Evolutionary conservation across 2,113 vertebrate species (phyloP).

Genomic region (Nanorana parkeri): DNA sequence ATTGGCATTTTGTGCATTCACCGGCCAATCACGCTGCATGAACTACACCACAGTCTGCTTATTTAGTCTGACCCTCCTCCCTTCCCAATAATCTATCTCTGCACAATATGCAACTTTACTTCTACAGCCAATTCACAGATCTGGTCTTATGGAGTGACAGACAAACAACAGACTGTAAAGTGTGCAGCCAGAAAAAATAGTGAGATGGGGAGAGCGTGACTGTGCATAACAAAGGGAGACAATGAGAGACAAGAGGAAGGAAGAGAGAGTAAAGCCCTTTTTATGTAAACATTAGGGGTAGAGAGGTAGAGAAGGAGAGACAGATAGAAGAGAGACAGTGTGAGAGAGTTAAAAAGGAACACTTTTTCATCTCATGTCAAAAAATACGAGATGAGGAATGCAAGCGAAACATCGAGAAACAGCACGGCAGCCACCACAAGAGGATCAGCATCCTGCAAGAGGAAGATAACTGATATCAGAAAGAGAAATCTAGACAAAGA

Average conservation of each 20-base stretch:
- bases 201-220: background rate
- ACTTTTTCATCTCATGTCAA: conserved; percentile 55
- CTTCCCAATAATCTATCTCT: background rate
- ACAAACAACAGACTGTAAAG: background rate
- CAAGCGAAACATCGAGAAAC: conserved; percentile 55
- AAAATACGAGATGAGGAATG: conserved; percentile 57
- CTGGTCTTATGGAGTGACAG: background rate
- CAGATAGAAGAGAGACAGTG: conserved; percentile 10
- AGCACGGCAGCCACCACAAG: conserved; percentile 56
- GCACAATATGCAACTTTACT: background rate
- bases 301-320: conserved; percentile 56
- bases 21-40: background rate
- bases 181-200: conserved; percentile 20
- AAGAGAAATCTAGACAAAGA: background rate
- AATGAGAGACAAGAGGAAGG: conserved; percentile 43
- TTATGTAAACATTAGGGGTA: conserved; percentile 58
- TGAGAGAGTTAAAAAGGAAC: conserved; percentile 32
- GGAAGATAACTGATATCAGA: conserved; percentile 35
- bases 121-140: background rate
- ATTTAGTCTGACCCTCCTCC: background rate
- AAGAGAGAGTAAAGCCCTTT: conserved; percentile 54
- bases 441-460: conserved; percentile 57
- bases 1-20: background rate
- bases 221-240: background rate
- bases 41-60: background rate